Evolutionary conservation across 2,888 invertebrate genomes (phyloP).

Genomic region (Ectemnius cavifrons): DNA sequence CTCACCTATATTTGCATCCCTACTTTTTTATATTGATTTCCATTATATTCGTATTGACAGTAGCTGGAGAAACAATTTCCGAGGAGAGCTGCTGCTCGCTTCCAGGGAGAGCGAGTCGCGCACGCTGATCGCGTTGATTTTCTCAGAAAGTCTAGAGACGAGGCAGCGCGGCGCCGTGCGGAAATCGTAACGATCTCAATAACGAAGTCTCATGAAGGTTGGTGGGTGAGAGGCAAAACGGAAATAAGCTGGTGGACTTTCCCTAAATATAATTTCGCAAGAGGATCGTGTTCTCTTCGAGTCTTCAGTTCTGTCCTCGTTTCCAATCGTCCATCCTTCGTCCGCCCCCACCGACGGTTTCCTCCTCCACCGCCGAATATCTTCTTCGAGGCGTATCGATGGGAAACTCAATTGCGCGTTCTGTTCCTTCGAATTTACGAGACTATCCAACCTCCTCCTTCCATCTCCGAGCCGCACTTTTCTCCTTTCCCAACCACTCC

Average conservation of each 20-base stretch:
- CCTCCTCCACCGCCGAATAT: slow-evolving; percentile 45
- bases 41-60: too few relatives aligned
- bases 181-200: slow-evolving; percentile 33
- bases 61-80: too few relatives aligned
- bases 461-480: not conserved
- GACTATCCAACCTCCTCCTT: slow-evolving; percentile 2
- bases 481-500: slow-evolving; percentile 1
- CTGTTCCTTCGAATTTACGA: slow-evolving; percentile 49
- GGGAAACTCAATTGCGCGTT: slow-evolving; percentile 50
- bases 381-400: slow-evolving; percentile 33
- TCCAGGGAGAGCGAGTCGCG: too few relatives aligned
- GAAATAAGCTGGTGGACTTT: not conserved
- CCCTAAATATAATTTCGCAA: slow-evolving; percentile 52
- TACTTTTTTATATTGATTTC: too few relatives aligned
- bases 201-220: slow-evolving; percentile 18
- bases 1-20: too few relatives aligned
- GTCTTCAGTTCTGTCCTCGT: slow-evolving; percentile 6
- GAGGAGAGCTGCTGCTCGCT: too few relatives aligned
- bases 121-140: too few relatives aligned
- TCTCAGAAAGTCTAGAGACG: too few relatives aligned
- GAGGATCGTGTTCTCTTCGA: slow-evolving; percentile 34
- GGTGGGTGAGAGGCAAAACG: slow-evolving; percentile 20
- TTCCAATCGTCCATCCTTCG: too few relatives aligned
- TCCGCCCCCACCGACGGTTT: not conserved
- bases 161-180: not conserved